Evolutionary conservation across 2,797 vertebrate species (phyloP).

Genomic region (Rhabdomys pumilio): DNA sequence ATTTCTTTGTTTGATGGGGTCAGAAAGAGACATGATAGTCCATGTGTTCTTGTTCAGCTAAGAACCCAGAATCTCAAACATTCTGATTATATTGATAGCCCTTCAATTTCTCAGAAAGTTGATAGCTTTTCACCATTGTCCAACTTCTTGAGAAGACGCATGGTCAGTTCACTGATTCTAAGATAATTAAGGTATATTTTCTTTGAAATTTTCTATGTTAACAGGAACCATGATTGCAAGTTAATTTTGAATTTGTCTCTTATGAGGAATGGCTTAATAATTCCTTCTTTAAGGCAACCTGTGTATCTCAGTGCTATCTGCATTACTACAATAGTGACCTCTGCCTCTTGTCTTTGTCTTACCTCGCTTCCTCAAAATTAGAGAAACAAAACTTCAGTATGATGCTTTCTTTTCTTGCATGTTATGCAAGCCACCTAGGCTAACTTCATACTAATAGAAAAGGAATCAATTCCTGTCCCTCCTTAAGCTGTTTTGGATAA

Average conservation of each 20-base stretch:
- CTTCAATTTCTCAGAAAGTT: neutral
- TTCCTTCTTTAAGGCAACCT: neutral
- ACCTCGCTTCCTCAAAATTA: neutral
- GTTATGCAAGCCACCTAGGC: neutral
- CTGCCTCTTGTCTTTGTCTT: neutral
- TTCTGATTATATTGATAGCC: neutral
- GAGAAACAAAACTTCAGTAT: neutral
- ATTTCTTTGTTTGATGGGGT: neutral
- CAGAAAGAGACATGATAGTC: constrained; percentile 29
- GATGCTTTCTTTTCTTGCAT: neutral
- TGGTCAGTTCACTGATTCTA: neutral
- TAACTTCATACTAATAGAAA: neutral
- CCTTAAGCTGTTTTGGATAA: neutral
- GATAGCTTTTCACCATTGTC: neutral
- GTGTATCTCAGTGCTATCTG: rapidly evolving
- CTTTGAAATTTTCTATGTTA: neutral
- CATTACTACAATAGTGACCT: neutral
- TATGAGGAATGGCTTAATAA: neutral
- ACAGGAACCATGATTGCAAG: neutral
- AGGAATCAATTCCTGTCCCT: neutral
- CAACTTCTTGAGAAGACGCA: neutral
- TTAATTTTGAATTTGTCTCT: constrained; percentile 9
- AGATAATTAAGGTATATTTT: neutral
- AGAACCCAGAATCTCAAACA: neutral
- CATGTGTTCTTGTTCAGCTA: neutral